A percentile compares a stretch with the other conserved stretches of the same genome.
Conservation (phyloP, 1,140 invertebrate genomes). For the Brachionus asplanchnoidis region DNA sequence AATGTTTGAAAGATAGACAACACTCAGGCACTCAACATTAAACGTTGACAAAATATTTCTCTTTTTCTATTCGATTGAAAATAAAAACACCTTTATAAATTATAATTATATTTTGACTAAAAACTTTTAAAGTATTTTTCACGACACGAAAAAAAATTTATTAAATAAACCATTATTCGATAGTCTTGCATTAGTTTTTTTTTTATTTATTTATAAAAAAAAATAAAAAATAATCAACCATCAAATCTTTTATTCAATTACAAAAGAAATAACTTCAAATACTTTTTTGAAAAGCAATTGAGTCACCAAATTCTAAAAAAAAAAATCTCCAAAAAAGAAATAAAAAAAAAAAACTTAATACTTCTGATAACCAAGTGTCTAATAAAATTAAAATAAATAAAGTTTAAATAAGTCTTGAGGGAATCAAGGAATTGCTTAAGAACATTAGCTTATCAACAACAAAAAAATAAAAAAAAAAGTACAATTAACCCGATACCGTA, state of each 20-base stretch:
- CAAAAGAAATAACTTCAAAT: not conserved
- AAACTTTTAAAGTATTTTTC: too few relatives aligned
- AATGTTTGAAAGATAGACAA: too few relatives aligned
- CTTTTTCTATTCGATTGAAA: too few relatives aligned
- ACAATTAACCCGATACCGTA: not conserved
- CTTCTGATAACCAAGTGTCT: not conserved
- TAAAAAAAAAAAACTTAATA: not conserved
- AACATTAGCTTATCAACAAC: not conserved
- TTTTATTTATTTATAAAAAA: not conserved
- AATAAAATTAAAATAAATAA: not conserved
- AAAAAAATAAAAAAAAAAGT: not conserved
- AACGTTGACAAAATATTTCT: too few relatives aligned
- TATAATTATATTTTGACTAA: too few relatives aligned
- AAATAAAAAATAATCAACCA: not conserved
- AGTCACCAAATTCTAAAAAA: not conserved
- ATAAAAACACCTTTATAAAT: too few relatives aligned
- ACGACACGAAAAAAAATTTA: not conserved
- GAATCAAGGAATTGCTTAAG: not conserved
- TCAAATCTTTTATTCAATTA: conserved; percentile 15
- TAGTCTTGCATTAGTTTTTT: not conserved
- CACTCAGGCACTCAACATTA: too few relatives aligned
- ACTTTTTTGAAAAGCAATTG: conserved; percentile 10
- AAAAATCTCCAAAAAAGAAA: not conserved
- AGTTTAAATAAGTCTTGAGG: not conserved
- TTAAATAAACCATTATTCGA: not conserved